A percentile compares a stretch with the other conserved stretches of the same genome.
Evolutionary conservation across 2,113 vertebrate species (phyloP).

Genomic region (Trematomus loennbergii): DNA sequence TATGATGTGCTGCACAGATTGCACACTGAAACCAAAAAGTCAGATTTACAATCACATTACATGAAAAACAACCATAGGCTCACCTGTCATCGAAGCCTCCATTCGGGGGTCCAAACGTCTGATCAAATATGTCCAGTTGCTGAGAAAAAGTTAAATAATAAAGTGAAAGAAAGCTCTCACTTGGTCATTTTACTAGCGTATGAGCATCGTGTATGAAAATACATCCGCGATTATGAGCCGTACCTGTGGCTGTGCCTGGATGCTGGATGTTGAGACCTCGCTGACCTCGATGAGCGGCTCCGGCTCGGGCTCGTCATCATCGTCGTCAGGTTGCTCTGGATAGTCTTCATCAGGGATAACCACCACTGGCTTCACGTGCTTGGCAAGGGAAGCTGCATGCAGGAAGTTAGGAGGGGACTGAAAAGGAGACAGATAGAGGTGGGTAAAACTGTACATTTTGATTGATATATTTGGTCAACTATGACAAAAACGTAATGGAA

Average conservation of each 20-base stretch:
- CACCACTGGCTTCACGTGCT: slow-evolving; percentile 96
- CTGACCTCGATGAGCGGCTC: slow-evolving; percentile 93
- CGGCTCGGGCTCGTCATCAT: slow-evolving; percentile 91
- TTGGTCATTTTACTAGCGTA: background rate
- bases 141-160: slow-evolving; percentile 42
- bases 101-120: slow-evolving; percentile 91
- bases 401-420: slow-evolving; percentile 94
- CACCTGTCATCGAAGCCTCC: slow-evolving; percentile 93
- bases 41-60: background rate
- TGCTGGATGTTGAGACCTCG: slow-evolving; percentile 66
- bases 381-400: slow-evolving; percentile 92
- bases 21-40: background rate
- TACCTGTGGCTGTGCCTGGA: slow-evolving; percentile 77
- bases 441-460: background rate
- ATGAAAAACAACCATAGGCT: background rate
- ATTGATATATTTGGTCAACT: background rate
- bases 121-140: slow-evolving; percentile 91
- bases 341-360: slow-evolving; percentile 93
- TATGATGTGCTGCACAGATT: background rate
- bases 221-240: background rate
- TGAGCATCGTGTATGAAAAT: background rate
- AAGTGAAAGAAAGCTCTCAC: background rate
- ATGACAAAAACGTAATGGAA: background rate
- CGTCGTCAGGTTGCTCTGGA: slow-evolving; percentile 86
- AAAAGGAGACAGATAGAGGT: background rate